Evolutionary conservation across 35 echinoderm and acorn worm species (phyloP).

Genomic region (Chiridota heheva): DNA sequence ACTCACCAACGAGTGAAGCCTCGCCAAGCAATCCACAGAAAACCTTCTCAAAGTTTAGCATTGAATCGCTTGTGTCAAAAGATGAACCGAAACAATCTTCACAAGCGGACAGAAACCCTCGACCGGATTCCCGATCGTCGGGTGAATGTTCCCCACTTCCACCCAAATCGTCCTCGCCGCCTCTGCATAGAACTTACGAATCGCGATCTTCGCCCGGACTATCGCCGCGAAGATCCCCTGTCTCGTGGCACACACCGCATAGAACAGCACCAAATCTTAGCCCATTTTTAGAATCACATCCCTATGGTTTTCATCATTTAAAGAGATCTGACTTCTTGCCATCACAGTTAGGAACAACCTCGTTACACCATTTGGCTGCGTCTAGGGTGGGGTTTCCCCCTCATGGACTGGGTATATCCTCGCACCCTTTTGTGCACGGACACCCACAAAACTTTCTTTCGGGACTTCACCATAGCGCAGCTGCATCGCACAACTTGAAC

Average conservation of each 20-base stretch:
- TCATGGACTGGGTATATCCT: constrained; percentile 21
- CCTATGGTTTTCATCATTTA: constrained; percentile 23
- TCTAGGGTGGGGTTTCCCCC: neutral
- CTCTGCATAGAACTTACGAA: neutral
- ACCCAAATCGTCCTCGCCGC: constrained; percentile 35
- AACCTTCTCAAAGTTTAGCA: constrained; percentile 50
- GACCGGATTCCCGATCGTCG: constrained; percentile 25
- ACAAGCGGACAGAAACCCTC: neutral
- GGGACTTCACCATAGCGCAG: neutral
- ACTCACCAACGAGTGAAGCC: too few relatives aligned
- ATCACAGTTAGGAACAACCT: neutral
- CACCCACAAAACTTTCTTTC: constrained; percentile 9
- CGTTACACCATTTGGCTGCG: neutral
- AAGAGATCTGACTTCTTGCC: constrained; percentile 1
- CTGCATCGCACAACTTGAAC: neutral
- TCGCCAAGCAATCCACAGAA: too few relatives aligned
- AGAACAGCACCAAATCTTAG: neutral
- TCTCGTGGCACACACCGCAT: constrained; percentile 1
- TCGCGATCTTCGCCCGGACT: neutral
- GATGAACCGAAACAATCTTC: constrained; percentile 1
- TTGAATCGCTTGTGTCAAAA: constrained; percentile 41
- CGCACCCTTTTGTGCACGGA: neutral
- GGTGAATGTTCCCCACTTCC: constrained; percentile 30
- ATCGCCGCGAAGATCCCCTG: neutral
- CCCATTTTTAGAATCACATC: constrained; percentile 1